Percentiles rank a stretch among this genome's conserved stretches.
Evolutionary conservation across 2,888 invertebrate genomes (phyloP).

Genomic region (Rhaphigaster nebulosa): DNA sequence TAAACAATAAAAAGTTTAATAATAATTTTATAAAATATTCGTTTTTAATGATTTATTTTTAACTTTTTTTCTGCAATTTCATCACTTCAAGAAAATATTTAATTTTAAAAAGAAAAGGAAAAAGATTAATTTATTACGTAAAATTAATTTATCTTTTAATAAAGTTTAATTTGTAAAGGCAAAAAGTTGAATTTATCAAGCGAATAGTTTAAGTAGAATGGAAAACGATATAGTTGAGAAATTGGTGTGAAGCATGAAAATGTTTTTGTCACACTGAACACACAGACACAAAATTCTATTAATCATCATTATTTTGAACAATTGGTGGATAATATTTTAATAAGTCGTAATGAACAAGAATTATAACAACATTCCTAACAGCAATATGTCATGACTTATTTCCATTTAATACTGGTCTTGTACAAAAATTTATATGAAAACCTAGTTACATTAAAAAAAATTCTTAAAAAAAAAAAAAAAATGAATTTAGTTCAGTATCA

Average conservation of each 20-base stretch:
- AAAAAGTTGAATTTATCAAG: not conserved
- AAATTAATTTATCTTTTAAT: not conserved
- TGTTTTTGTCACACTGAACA: not conserved
- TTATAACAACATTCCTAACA: not conserved
- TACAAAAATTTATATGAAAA: not conserved
- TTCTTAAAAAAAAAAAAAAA: not conserved
- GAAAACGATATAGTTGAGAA: not conserved
- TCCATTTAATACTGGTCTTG: not conserved
- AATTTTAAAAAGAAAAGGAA: not conserved
- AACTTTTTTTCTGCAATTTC: not conserved
- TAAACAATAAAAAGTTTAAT: no score
- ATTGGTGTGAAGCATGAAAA: not conserved
- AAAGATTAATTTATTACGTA: no score
- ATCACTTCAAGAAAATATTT: not conserved
- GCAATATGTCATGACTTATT: not conserved
- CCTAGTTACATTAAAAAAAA: not conserved
- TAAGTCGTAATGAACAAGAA: not conserved
- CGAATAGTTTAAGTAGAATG: not conserved
- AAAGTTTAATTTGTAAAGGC: not conserved
- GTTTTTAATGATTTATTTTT: not conserved
- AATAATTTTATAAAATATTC: not conserved
- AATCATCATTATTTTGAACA: slow-evolving; percentile 6
- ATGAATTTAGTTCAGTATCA: not conserved
- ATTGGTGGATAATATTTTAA: not conserved
- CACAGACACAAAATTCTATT: not conserved